These are phyloP conservation scores for Whitmania pigra DNA, from an alignment of 1,140 invertebrate genomes.

Conservation along the genomic window DNA sequence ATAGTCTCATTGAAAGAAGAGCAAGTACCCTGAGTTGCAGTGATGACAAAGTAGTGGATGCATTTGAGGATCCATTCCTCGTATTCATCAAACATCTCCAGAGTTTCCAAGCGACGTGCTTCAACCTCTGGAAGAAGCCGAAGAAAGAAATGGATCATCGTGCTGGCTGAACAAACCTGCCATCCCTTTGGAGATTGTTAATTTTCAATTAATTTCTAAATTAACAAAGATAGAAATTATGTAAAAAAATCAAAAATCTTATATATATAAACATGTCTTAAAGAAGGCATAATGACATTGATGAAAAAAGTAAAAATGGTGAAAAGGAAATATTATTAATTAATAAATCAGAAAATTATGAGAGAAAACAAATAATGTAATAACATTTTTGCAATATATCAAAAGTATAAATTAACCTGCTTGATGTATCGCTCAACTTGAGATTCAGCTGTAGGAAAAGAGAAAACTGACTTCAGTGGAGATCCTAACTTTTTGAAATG, in stretches of 20 bases:
- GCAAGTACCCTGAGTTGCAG: constrained; percentile 31
- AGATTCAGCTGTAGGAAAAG: constrained; percentile 36
- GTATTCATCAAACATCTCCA: constrained; percentile 50
- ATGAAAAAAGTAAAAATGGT: background rate
- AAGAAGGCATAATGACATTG: background rate
- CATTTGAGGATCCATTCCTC: constrained; percentile 49
- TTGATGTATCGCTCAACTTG: constrained; percentile 41
- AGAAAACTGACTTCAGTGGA: constrained; percentile 42
- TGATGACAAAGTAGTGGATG: constrained; percentile 45
- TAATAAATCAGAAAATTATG: constrained; percentile 1
- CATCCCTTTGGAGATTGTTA: constrained; percentile 41
- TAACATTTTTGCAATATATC: too few species aligned
- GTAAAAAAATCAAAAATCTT: background rate
- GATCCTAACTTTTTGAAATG: constrained; percentile 45
- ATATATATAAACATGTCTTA: background rate
- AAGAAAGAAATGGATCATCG: constrained; percentile 43
- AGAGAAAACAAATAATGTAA: background rate
- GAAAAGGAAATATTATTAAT: background rate
- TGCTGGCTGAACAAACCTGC: constrained; percentile 32
- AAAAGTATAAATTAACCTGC: constrained; percentile 32
- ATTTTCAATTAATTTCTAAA: constrained; percentile 1
- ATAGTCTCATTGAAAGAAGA: background rate
- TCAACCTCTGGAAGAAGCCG: constrained; percentile 36
- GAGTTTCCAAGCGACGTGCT: constrained; percentile 33
- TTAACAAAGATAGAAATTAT: background rate